phyloP scores from a whole-genome alignment of 2,888 invertebrate species.

The Hetaerina titia region DNA sequence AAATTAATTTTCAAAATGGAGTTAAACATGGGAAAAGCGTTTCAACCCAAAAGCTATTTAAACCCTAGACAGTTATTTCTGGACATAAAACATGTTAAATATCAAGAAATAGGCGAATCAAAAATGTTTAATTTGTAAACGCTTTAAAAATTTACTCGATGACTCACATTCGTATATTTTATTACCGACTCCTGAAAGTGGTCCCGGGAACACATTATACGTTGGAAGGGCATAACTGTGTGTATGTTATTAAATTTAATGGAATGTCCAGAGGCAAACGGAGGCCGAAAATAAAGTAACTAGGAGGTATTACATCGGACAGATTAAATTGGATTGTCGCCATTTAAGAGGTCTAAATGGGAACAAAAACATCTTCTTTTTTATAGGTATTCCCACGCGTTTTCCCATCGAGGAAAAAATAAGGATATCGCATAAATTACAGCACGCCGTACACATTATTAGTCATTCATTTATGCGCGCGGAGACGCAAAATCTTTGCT shows the following conservation, averaged over 20 bases:
- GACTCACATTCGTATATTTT: neutral
- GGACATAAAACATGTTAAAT: neutral
- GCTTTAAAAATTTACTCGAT: no score
- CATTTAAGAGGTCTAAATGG: neutral
- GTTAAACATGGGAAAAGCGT: no score
- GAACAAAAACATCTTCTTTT: neutral
- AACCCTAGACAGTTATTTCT: neutral
- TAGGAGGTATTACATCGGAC: neutral
- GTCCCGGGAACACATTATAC: neutral
- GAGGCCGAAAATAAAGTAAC: neutral
- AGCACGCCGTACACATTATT: neutral
- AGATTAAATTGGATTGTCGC: constrained; percentile 10
- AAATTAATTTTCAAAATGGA: no score
- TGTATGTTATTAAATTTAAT: neutral
- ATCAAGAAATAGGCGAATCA: neutral
- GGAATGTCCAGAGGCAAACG: neutral
- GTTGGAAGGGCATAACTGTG: neutral
- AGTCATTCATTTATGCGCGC: constrained; percentile 21
- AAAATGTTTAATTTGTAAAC: neutral
- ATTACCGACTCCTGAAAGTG: neutral
- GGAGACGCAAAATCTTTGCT: neutral
- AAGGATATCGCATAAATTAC: neutral
- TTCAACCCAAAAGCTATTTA: no score
- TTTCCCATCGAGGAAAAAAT: neutral
- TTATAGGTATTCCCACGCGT: neutral